These are phyloP conservation scores for Homarus gammarus DNA, from an alignment of 2,888 invertebrate species.

Conservation along the genomic window DNA sequence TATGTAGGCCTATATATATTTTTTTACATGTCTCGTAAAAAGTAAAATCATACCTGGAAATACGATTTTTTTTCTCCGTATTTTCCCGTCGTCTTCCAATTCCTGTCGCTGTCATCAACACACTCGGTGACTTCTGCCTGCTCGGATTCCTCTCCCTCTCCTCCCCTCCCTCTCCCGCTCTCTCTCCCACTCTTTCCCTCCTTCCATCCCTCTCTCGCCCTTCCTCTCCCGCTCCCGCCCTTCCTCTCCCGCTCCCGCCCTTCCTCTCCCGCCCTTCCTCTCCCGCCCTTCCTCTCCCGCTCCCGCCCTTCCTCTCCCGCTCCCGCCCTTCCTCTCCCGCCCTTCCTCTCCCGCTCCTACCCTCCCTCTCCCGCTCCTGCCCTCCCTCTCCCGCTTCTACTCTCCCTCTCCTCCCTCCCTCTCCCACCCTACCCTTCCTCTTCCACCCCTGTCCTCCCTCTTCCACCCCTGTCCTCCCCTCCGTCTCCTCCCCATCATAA, in stretches of 20 bases:
- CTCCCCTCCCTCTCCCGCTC: neutral
- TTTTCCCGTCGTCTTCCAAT: no score
- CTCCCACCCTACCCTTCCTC: neutral
- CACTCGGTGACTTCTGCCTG: no score
- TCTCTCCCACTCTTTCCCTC: neutral
- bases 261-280: slow-evolving; percentile 38
- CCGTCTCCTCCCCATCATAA: neutral
- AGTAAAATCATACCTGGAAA: no score
- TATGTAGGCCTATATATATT: no score
- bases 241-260: neutral
- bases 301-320: neutral
- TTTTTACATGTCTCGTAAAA: no score
- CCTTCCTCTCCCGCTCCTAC: neutral
- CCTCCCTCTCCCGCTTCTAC: slow-evolving; percentile 8
- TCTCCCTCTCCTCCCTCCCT: neutral
- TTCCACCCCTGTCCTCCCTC: neutral
- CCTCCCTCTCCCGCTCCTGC: slow-evolving; percentile 4
- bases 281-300: slow-evolving; percentile 9
- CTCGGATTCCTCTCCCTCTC: slow-evolving; percentile 1
- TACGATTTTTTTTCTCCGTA: no score
- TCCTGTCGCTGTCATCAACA: no score
- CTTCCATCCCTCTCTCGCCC: slow-evolving; percentile 27
- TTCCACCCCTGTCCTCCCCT: neutral
- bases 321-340: neutral
- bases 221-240: slow-evolving; percentile 38